These are phyloP conservation scores for Distichodus sexfasciatus DNA, from an alignment of 2,797 vertebrate genomes.

Conservation along the genomic window DNA sequence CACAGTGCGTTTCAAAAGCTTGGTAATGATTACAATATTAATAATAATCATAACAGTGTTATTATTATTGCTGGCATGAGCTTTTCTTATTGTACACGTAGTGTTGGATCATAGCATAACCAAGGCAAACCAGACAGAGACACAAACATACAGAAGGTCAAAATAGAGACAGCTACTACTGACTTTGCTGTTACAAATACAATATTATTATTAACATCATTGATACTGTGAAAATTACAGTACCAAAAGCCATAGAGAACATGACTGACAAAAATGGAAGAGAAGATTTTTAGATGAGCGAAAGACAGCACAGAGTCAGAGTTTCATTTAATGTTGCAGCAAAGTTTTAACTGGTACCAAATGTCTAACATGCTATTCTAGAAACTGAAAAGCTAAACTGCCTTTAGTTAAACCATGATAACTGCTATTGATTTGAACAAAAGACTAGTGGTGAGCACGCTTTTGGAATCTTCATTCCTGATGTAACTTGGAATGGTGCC, in stretches of 20 bases:
- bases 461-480: not conserved
- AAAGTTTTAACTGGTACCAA: too few relatives aligned
- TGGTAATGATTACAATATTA: not conserved
- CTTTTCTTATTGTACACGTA: not conserved
- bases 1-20: constrained; percentile 33
- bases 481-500: not conserved
- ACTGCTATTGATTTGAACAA: too few relatives aligned
- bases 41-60: not conserved
- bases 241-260: not conserved
- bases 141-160: too few relatives aligned
- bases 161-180: too few relatives aligned
- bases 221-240: not conserved
- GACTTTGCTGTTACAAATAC: not conserved
- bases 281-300: too few relatives aligned
- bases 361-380: too few relatives aligned
- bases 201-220: not conserved
- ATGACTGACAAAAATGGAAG: not conserved
- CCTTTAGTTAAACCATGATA: too few relatives aligned
- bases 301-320: too few relatives aligned
- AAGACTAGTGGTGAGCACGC: too few relatives aligned
- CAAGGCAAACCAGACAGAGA: not conserved
- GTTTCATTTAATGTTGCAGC: too few relatives aligned
- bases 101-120: not conserved
- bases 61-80: not conserved
- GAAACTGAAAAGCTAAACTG: too few relatives aligned